Conservation (phyloP, 2,797 vertebrate genomes). For the Iguana delicatissima region DNA sequence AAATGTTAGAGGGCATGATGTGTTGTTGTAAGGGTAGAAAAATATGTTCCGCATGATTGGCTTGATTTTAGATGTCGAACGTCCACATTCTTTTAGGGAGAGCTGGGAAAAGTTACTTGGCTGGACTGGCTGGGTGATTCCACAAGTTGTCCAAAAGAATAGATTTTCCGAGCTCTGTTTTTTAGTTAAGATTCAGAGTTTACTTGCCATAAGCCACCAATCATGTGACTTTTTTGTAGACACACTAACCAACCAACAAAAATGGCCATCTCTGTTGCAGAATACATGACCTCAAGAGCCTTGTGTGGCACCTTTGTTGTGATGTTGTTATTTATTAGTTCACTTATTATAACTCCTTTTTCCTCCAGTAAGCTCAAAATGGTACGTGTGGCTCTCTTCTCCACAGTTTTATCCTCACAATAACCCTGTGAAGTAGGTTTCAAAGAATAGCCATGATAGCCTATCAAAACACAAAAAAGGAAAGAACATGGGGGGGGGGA, state of each 20-base stretch:
- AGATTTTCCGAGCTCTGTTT: too few relatives aligned
- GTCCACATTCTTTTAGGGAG: neutral
- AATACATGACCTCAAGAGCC: too few relatives aligned
- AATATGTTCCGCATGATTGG: neutral
- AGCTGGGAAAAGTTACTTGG: too few relatives aligned
- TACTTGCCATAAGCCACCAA: neutral
- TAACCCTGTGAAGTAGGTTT: too few relatives aligned
- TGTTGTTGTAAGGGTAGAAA: neutral
- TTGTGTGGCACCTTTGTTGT: neutral
- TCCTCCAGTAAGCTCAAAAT: neutral
- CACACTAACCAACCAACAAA: too few relatives aligned
- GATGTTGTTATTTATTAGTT: neutral
- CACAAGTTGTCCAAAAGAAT: neutral
- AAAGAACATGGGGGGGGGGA: too few relatives aligned
- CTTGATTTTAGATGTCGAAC: neutral
- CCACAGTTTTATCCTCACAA: neutral
- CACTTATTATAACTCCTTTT: neutral
- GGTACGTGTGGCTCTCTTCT: neutral
- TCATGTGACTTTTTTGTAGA: neutral
- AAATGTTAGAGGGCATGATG: too few relatives aligned
- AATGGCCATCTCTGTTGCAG: too few relatives aligned
- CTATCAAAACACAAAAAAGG: too few relatives aligned
- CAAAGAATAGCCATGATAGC: too few relatives aligned
- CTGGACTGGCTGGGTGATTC: neutral
- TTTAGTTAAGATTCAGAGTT: too few relatives aligned